Evolutionary conservation across 1,140 invertebrate genomes (phyloP), one percentile per base, ranked within the genome.

Genomic region (Drosophila seguyi): DNA sequence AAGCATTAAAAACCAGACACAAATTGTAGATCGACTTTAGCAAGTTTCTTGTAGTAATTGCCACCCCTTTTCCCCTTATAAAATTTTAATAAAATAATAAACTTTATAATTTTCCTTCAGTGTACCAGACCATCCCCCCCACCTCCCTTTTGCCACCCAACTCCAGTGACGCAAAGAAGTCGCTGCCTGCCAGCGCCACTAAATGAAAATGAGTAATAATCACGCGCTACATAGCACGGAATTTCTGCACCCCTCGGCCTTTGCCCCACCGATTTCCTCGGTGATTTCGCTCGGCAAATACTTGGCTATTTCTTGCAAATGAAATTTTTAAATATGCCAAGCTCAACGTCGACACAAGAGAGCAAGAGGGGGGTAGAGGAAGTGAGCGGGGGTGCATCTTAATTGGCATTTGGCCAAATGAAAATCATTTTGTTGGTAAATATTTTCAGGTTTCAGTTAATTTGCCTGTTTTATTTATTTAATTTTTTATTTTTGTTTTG

Each of bases 191-290:
- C 74, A 58, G 45, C 55, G 73, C 39, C 55, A 58, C 75, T 27
- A 76, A 77, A 77, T 77, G 74, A 77, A 76, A 77, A 77, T 77
- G 74, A 77, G 73, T 77, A 77, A 77, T 77, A 76, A 77, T 77
- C 74, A 77, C 74, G 74, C 73, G 74, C 61, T 42, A 60, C 39
- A 57, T 44, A 45, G 53, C 61, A 42, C 52, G 52, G 52, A 41
- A 58, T 52, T 53, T 61, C 18, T 11, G 16, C 20, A 10, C 34
- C 45, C 11, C 16, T 14, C 25, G 22, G 7, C 44, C 20, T 4
- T 13, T 27, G 0, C 2, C 4, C 8, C 18, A 20, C 20, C 31
- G 20, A 41, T 45, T 36, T 45, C 27, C 25, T 29, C 18, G 14
- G 6, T 20, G 20, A 18, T 44, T 55, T 68, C 4, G 63, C 22